These are phyloP conservation scores for Dryomyza anilis DNA, from an alignment of 2,888 invertebrate species.

Conservation along the genomic window DNA sequence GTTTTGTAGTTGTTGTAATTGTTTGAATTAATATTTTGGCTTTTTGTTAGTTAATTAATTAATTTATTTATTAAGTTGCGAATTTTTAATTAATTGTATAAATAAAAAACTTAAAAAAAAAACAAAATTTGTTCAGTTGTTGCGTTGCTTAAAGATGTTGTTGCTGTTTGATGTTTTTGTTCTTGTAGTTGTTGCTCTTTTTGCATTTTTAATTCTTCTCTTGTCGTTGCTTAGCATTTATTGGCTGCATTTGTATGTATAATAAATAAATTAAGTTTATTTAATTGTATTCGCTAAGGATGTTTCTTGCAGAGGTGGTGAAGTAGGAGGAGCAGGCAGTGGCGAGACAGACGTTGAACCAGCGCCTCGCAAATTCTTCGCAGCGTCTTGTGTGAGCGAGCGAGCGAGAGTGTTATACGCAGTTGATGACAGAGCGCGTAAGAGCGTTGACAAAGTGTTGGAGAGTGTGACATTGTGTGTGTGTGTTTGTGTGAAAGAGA, in stretches of 20 bases:
- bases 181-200: conserved; percentile 3
- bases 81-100: conserved; percentile 22
- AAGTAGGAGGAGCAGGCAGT: not conserved
- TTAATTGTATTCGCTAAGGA: not conserved
- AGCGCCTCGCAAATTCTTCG: no score
- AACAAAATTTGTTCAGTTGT: conserved; percentile 12
- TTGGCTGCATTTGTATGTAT: not conserved
- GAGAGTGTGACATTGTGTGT: not conserved
- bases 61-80: conserved; percentile 1
- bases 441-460: not conserved
- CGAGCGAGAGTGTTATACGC: no score
- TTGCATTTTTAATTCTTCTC: not conserved
- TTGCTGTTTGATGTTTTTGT: conserved; percentile 1
- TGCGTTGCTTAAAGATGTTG: not conserved
- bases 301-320: conserved; percentile 7
- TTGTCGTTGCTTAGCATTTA: no score
- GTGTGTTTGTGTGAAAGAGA: not conserved
- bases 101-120: conserved; percentile 25
- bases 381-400: no score
- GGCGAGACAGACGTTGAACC: no score
- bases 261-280: not conserved
- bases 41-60: conserved; percentile 5
- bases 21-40: conserved; percentile 20
- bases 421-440: not conserved
- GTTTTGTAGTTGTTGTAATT: conserved; percentile 17